Base-by-base conservation (phyloP, 2,888 invertebrate genomes). In the Dromius quadrimaculatus region DNA sequence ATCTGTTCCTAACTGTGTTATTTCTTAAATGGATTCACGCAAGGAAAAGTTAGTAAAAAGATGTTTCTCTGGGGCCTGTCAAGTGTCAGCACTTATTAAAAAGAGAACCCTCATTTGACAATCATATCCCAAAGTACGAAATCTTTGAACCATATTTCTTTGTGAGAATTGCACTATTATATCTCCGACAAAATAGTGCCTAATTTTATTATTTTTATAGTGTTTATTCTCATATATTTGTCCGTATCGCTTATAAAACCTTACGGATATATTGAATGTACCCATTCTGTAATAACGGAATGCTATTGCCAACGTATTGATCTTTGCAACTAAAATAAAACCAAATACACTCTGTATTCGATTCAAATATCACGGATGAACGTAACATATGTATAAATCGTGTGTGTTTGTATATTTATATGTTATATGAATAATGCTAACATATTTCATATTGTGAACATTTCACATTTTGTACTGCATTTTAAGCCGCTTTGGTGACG, bases 1-100 rank as follows among this genome's bases (percentile, higher is more conserved):
- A 59, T 59, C 59, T 59, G 59, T 34, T 59, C 59, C 34, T 59
- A 59, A 59, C 59, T 59, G 19, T 34, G 59, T 59, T 59, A 59
- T 20, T 59, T 59, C 36, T 20, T n/a, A 36, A 59, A 59, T 36
- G 59, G 20, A 59, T 59, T 36, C 36, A 36, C 59, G 36, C 34
- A 59, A 34, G 28, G 36, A 34, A 36, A 59, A 59, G 34, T 36
- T 59, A 59, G 17, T 36, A 34, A 59, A 59, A 57, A 6, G 9
- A 32, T 32, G 5, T 32, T 4, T 32, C 32, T 6, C 32, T 6
- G 32, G 9, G 9, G 9, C 32, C 5, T 6, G 9, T 9, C 5
- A 32, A 32, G 9, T 32, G 9, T 9, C 5, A 32, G 32, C 32
- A n/a, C n/a, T n/a, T n/a, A n/a, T n/a, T n/a, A n/a, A n/a, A n/a